Percentiles rank a stretch among this genome's conserved stretches.
These are phyloP conservation scores for Apomyelois bistriatella DNA, from an alignment of 2,888 invertebrate species.

Conservation along the genomic window DNA sequence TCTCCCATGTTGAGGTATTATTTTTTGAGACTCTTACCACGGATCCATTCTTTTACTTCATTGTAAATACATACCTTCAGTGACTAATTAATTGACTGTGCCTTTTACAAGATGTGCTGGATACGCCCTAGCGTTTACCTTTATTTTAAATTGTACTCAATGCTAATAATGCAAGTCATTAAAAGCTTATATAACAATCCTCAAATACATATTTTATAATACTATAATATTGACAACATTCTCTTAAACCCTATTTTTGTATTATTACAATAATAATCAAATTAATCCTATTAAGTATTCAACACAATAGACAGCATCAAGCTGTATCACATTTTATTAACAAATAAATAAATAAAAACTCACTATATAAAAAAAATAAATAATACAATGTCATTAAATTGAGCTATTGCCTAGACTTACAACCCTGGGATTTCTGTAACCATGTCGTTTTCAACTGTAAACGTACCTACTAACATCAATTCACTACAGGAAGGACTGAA, in stretches of 20 bases:
- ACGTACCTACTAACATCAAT: conserved; percentile 27
- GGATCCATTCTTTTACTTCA: not conserved
- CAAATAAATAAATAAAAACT: conserved; percentile 61
- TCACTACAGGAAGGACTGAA: conserved; percentile 37
- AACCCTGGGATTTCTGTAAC: conserved; percentile 75
- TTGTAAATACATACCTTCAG: conserved; percentile 11
- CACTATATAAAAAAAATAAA: conserved; percentile 53
- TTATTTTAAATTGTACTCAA: conserved; percentile 48
- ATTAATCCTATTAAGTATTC: conserved; percentile 51
- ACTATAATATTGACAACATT: conserved; percentile 59
- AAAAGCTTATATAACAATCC: conserved; percentile 51
- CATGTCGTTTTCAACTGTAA: conserved; percentile 55
- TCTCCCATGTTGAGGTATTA: no score
- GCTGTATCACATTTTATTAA: conserved; percentile 66
- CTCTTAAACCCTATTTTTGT: conserved; percentile 49
- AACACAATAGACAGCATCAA: conserved; percentile 61
- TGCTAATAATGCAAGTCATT: conserved; percentile 32
- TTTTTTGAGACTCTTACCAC: not conserved
- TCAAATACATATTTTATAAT: conserved; percentile 45
- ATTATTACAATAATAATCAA: conserved; percentile 51
- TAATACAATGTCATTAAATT: conserved; percentile 57
- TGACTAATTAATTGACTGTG: conserved; percentile 46
- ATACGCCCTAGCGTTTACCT: conserved; percentile 29
- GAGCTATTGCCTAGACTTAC: conserved; percentile 75
- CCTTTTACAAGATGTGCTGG: conserved; percentile 41